Conservation (phyloP, 2,888 invertebrate species). For the Acrocyrtus sp. region DNA sequence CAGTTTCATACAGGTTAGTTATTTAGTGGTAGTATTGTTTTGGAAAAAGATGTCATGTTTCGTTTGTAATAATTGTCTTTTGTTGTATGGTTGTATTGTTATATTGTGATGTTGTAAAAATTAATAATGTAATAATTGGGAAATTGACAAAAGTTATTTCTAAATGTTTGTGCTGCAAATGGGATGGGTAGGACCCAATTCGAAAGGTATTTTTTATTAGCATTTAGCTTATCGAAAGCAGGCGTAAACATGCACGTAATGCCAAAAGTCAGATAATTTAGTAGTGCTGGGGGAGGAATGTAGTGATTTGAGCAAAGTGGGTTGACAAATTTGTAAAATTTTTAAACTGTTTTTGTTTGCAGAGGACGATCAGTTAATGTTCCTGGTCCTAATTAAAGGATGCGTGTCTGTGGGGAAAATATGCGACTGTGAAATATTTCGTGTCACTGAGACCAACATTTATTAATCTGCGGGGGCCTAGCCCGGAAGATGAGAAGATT, state of each 20-base stretch:
- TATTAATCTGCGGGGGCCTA: conserved; percentile 83
- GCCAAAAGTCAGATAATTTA: background rate
- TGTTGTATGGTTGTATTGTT: background rate
- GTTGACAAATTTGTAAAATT: background rate
- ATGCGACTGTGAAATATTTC: conserved; percentile 92
- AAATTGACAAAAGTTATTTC: no score
- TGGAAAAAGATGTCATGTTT: background rate
- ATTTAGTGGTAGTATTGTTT: no score
- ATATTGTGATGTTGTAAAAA: background rate
- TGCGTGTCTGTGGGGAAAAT: conserved; percentile 97
- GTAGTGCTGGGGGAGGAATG: background rate
- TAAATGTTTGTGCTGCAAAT: conserved; percentile 40
- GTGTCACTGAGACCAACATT: conserved; percentile 93
- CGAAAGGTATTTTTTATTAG: conserved; percentile 56
- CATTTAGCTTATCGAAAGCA: no score
- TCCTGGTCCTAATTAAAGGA: conserved; percentile 92
- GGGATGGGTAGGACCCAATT: conserved; percentile 55
- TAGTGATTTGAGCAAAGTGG: no score
- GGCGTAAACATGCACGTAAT: no score
- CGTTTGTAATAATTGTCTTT: background rate
- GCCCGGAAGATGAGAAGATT: conserved; percentile 72
- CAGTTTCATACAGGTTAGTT: conserved; percentile 78
- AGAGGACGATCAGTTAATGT: conserved; percentile 83
- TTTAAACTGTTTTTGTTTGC: conserved; percentile 39
- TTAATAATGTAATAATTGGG: background rate